These are phyloP conservation scores for Podarcis muralis DNA, from an alignment of 2,113 vertebrate genomes.

Conservation along the genomic window DNA sequence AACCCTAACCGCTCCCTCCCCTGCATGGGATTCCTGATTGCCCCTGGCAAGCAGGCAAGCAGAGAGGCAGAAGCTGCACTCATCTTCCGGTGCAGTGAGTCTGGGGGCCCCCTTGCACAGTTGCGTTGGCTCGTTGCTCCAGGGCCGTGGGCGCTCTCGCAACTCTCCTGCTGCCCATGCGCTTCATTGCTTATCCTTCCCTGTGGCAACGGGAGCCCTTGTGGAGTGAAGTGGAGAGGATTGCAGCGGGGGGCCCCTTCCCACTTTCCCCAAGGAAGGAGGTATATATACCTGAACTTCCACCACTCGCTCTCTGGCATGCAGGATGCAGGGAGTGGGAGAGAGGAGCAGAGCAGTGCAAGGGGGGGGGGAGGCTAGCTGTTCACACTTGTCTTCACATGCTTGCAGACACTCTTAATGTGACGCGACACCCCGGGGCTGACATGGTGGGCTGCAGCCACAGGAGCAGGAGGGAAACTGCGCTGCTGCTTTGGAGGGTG, in stretches of 20 bases:
- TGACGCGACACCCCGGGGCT: conserved; percentile 7
- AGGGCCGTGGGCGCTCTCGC: not conserved
- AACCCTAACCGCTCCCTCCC: not conserved
- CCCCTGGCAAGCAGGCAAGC: not conserved
- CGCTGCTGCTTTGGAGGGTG: not conserved
- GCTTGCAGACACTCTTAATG: not conserved
- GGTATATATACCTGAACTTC: not conserved
- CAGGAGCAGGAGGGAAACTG: not conserved
- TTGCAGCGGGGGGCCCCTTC: no score
- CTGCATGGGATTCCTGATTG: not conserved
- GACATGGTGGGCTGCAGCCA: not conserved
- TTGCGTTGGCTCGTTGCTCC: not conserved
- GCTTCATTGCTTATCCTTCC: not conserved
- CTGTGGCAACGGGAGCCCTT: not conserved
- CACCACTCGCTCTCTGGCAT: no score
- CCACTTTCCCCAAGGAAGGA: not conserved
- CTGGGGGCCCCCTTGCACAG: not conserved
- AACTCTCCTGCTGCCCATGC: no score
- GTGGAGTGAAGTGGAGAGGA: no score
- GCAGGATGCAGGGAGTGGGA: not conserved
- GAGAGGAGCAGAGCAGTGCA: not conserved
- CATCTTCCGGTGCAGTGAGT: not conserved
- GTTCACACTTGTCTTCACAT: not conserved
- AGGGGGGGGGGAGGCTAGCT: not conserved
- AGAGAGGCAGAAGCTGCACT: not conserved